phyloP scores from a whole-genome alignment of 2,113 vertebrate species.

The Tragelaphus strepsiceros region DNA sequence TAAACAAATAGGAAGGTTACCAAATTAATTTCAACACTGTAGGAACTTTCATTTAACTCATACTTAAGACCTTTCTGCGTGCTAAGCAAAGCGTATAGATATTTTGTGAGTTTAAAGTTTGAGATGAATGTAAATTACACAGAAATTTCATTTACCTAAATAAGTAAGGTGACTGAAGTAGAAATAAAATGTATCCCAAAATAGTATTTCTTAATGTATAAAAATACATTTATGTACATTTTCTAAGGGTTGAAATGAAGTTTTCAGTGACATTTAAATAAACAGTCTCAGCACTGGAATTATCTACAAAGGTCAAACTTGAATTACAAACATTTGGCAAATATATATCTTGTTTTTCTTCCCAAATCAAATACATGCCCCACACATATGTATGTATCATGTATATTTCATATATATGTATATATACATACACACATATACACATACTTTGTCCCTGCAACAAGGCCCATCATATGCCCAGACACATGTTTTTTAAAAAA shows the following conservation, averaged over 20 bases:
- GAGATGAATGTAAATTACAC: not conserved
- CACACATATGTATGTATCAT: not conserved
- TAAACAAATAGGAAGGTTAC: conserved; percentile 16
- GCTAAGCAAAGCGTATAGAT: not conserved
- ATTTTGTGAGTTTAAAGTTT: not conserved
- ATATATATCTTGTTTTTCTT: not conserved
- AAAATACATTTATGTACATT: not conserved
- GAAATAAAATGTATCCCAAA: conserved; percentile 21
- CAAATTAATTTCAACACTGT: conserved; percentile 1
- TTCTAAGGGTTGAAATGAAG: not conserved
- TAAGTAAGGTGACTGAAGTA: not conserved
- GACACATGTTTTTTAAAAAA: not conserved
- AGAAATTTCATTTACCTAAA: conserved; percentile 13
- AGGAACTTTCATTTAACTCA: not conserved
- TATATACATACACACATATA: not conserved
- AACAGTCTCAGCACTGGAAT: not conserved
- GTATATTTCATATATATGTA: not conserved
- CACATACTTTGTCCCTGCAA: not conserved
- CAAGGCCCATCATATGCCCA: not conserved
- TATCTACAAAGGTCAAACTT: not conserved
- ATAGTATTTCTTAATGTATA: not conserved
- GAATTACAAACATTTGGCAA: conserved; percentile 31
- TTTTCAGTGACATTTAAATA: conserved; percentile 26
- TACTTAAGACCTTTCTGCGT: not conserved
- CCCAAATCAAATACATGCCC: not conserved